Percentiles rank a stretch among this genome's conserved stretches.
These are phyloP conservation scores for Vipera ursinii DNA, from an alignment of 2,797 vertebrate genomes.

Conservation along the genomic window DNA sequence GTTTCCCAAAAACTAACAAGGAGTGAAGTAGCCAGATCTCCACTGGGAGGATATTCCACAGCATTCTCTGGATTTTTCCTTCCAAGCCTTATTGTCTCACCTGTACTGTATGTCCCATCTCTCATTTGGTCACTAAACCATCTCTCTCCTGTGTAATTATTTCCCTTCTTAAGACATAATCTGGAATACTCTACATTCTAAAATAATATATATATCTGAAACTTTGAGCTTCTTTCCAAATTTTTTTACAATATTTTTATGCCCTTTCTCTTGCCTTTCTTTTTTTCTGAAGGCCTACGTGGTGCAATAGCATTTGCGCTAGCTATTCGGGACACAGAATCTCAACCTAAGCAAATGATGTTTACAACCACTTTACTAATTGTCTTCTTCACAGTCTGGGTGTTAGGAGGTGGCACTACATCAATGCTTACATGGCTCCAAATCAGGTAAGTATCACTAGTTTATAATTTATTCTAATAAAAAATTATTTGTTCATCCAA, in stretches of 20 bases:
- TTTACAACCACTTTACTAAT: slow-evolving; percentile 80
- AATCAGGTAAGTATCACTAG: slow-evolving; percentile 75
- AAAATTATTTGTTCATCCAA: accelerated
- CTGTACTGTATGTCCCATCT: neutral
- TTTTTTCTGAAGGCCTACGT: slow-evolving; percentile 72
- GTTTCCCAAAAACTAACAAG: neutral
- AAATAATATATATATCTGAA: neutral
- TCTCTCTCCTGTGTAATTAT: neutral
- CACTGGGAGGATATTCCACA: neutral
- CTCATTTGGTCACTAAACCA: neutral
- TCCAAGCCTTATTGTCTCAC: neutral
- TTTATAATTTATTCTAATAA: neutral
- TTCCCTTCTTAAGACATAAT: neutral
- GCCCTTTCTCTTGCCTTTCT: neutral
- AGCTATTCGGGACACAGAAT: slow-evolving; percentile 73
- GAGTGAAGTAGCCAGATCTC: neutral
- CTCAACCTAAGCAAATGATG: slow-evolving; percentile 75
- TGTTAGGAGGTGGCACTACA: slow-evolving; percentile 75
- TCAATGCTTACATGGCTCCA: slow-evolving; percentile 77
- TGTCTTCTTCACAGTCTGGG: slow-evolving; percentile 79
- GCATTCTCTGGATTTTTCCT: neutral
- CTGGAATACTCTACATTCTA: neutral
- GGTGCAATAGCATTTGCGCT: slow-evolving; percentile 81
- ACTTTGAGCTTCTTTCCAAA: neutral
- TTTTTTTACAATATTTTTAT: neutral